Conservation (phyloP, 2,113 vertebrate genomes). For the Narcine bancroftii region DNA sequence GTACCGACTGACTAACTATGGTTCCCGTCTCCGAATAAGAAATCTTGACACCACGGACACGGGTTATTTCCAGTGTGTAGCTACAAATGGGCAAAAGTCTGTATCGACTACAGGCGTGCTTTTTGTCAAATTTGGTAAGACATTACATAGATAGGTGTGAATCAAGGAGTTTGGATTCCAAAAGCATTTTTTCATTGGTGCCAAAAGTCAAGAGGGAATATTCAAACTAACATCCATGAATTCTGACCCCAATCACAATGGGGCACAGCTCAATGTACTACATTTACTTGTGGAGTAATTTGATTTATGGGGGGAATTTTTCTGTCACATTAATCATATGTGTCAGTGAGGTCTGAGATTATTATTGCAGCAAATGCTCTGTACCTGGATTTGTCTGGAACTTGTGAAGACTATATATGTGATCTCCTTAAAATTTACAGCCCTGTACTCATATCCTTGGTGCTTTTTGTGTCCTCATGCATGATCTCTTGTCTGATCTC, state of each 20-base stretch:
- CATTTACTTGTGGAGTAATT: not conserved
- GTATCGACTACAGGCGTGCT: constrained; percentile 90
- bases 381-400: too few species aligned
- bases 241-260: not conserved
- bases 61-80: constrained; percentile 94
- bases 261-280: not conserved
- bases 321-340: not conserved
- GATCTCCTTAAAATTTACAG: too few species aligned
- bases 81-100: constrained; percentile 71
- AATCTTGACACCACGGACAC: constrained; percentile 96
- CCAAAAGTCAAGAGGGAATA: not conserved
- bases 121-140: constrained; percentile 92
- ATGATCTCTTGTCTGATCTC: too few species aligned
- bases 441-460: too few species aligned
- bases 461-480: too few species aligned
- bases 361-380: too few species aligned
- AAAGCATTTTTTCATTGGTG: not conserved
- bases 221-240: not conserved
- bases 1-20: constrained; percentile 70
- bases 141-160: not conserved
- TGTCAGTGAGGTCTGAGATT: not conserved
- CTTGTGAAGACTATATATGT: too few species aligned
- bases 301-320: not conserved
- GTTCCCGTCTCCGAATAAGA: constrained; percentile 84
- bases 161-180: not conserved